Conservation (phyloP, 2,888 invertebrate species). For the Boloria euphrosyne region DNA sequence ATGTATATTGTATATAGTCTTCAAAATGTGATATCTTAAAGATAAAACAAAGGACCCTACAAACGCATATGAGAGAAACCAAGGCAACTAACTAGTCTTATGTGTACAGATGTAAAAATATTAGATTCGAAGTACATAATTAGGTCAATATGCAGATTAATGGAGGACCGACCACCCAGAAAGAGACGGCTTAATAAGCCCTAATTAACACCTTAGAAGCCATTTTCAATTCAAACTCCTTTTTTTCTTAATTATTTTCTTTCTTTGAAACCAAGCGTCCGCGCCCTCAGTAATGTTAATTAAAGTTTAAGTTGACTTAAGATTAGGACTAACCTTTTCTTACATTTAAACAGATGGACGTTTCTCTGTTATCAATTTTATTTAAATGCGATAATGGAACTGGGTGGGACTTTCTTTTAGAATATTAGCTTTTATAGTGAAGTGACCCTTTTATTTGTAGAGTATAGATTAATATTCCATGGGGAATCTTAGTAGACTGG, state of each 20-base stretch:
- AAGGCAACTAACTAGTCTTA: too few species aligned
- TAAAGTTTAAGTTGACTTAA: conserved; percentile 79
- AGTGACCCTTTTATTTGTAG: not conserved
- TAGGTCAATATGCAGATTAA: conserved; percentile 63
- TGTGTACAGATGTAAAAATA: not conserved
- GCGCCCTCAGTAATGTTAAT: conserved; percentile 54
- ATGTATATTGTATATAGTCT: too few species aligned
- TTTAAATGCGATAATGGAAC: conserved; percentile 64
- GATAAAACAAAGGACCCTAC: too few species aligned
- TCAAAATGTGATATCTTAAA: too few species aligned
- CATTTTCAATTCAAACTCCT: conserved; percentile 80
- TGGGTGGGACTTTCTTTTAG: conserved; percentile 38
- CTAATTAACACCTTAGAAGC: conserved; percentile 82
- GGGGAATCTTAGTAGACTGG: too few species aligned
- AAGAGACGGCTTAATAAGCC: conserved; percentile 81
- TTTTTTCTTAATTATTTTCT: conserved; percentile 75
- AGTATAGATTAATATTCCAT: too few species aligned
- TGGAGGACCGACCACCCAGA: conserved; percentile 78
- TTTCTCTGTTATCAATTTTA: conserved; percentile 67
- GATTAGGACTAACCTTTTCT: conserved; percentile 61
- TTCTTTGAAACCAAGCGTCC: conserved; percentile 47
- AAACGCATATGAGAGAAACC: too few species aligned
- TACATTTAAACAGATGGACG: conserved; percentile 69
- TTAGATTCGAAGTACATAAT: conserved; percentile 13
- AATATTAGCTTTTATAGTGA: conserved; percentile 21